Percentiles rank a stretch among this genome's conserved stretches.
phyloP scores from a whole-genome alignment of 1,140 invertebrate genomes.

The Neodiprion virginianus region DNA sequence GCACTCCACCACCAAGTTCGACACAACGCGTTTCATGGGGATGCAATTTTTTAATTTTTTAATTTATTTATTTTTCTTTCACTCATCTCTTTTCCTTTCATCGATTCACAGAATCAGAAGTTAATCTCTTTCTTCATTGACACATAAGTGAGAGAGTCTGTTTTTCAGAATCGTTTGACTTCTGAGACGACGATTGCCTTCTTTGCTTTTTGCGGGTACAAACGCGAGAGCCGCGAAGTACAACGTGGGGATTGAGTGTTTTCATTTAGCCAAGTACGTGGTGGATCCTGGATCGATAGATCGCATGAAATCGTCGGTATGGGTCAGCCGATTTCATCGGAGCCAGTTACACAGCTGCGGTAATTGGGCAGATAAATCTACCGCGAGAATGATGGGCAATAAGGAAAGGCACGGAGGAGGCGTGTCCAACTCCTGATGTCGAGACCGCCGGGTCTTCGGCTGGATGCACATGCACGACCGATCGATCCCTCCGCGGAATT shows the following conservation, averaged over 20 bases:
- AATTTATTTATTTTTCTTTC: background rate
- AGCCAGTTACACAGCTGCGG: slow-evolving; percentile 45
- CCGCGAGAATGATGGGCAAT: slow-evolving; percentile 51
- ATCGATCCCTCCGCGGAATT: background rate
- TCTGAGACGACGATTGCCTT: too few relatives aligned
- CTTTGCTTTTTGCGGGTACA: too few relatives aligned
- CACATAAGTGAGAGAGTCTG: too few relatives aligned
- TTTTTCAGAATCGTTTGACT: too few relatives aligned
- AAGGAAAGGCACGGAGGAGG: slow-evolving; percentile 54
- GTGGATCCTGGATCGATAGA: background rate
- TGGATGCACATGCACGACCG: background rate
- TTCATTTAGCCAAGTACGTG: slow-evolving; percentile 2
- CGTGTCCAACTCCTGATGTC: slow-evolving; percentile 35
- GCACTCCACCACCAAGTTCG: background rate
- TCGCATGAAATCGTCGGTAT: background rate
- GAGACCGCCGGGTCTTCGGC: background rate
- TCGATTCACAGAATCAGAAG: background rate
- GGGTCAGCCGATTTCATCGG: slow-evolving; percentile 6
- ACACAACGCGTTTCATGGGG: background rate
- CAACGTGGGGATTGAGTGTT: background rate
- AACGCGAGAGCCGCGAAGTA: too few relatives aligned
- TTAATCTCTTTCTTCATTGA: too few relatives aligned
- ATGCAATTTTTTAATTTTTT: background rate
- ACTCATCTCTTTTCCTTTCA: background rate
- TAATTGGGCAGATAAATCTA: slow-evolving; percentile 55